phyloP scores from a whole-genome alignment of 1,140 invertebrate species.

The Kradibia gibbosae region DNA sequence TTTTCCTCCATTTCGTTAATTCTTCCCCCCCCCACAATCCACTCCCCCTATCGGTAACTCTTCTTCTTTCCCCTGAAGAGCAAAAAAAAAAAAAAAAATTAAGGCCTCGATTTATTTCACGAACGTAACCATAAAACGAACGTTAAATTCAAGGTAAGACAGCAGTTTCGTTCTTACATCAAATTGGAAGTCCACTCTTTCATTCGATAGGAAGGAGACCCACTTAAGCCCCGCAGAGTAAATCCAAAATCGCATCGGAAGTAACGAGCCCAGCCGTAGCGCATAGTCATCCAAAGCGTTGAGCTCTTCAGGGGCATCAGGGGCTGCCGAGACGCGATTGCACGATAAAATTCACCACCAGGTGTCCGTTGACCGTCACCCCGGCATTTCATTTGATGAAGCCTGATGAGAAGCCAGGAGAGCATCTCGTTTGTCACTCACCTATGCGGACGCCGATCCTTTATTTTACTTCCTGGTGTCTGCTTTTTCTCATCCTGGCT shows the following conservation, averaged over 20 bases:
- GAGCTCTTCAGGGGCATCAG: not conserved
- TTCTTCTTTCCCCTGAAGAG: no score
- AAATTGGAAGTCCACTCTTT: not conserved
- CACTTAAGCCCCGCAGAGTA: not conserved
- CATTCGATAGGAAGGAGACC: not conserved
- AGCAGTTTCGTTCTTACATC: not conserved
- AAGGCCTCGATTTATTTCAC: not conserved
- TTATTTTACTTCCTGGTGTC: conserved; percentile 1
- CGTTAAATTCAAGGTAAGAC: not conserved
- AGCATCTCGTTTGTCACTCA: conserved; percentile 38
- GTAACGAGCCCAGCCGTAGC: not conserved
- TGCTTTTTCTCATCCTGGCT: not conserved
- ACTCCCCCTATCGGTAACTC: no score
- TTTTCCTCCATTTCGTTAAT: no score
- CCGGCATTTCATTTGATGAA: no score
- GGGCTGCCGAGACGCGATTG: not conserved
- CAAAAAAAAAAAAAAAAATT: not conserved
- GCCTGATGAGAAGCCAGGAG: conserved; percentile 11
- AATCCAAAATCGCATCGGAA: not conserved
- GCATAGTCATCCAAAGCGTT: no score
- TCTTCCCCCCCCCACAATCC: not conserved
- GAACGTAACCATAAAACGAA: not conserved
- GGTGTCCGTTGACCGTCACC: no score
- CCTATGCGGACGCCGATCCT: not conserved
- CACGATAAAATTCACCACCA: conserved; percentile 3